Evolutionary conservation across 2,888 invertebrate species (phyloP).

Genomic region (Nemotelus pantherinus): DNA sequence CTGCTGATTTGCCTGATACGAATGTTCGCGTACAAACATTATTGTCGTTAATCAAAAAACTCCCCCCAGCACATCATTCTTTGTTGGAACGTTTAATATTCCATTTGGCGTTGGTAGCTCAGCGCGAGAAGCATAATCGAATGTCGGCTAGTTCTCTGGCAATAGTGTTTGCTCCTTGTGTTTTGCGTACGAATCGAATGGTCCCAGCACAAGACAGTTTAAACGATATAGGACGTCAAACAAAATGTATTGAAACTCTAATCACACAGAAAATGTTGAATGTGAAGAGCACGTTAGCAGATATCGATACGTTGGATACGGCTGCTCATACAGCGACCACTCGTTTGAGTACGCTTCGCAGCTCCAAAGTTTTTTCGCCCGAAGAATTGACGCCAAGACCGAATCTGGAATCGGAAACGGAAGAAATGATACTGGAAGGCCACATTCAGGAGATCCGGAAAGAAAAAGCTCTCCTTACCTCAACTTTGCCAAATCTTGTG

Average conservation of each 20-base stretch:
- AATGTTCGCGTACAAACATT: constrained; percentile 85
- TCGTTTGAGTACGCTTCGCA: constrained; percentile 79
- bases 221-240: constrained; percentile 89
- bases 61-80: constrained; percentile 89
- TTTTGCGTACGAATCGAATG: constrained; percentile 85
- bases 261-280: constrained; percentile 86
- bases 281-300: constrained; percentile 85
- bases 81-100: constrained; percentile 92
- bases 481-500: constrained; percentile 81
- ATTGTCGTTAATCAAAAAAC: constrained; percentile 86
- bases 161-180: constrained; percentile 95
- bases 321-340: constrained; percentile 87
- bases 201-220: constrained; percentile 92
- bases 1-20: constrained; percentile 83
- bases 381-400: constrained; percentile 58
- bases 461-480: constrained; percentile 83
- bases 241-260: constrained; percentile 89
- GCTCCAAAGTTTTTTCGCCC: constrained; percentile 74
- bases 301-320: constrained; percentile 89
- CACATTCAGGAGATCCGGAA: constrained; percentile 84
- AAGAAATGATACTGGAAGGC: constrained; percentile 78
- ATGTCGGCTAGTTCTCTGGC: constrained; percentile 93
- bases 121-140: constrained; percentile 86
- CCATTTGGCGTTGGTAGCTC: constrained; percentile 88
- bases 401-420: constrained; percentile 69